These are phyloP conservation scores for Gallinago nigripennis DNA, from an alignment of 2,797 vertebrate genomes.

Conservation along the genomic window DNA sequence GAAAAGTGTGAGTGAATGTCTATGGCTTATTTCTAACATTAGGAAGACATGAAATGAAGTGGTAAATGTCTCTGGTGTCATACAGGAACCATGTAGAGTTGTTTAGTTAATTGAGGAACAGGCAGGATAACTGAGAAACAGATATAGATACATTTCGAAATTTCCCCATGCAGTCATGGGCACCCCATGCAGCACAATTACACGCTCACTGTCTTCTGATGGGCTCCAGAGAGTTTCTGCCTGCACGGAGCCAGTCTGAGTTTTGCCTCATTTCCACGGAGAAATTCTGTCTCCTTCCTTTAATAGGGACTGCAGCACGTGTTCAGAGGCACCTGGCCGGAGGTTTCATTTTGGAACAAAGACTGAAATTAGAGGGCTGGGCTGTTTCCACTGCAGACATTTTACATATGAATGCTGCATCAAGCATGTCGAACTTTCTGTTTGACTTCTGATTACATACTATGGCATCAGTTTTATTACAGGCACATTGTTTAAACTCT, in stretches of 20 bases:
- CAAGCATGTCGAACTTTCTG: not conserved
- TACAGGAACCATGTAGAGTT: not conserved
- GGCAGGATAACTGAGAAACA: not conserved
- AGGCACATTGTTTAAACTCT: constrained; percentile 34
- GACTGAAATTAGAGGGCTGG: not conserved
- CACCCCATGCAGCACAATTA: not conserved
- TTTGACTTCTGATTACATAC: constrained; percentile 43
- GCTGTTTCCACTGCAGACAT: not conserved
- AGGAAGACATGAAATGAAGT: not conserved
- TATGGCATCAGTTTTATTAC: not conserved
- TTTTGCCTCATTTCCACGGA: not conserved
- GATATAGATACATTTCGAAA: not conserved
- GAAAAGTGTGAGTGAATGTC: not conserved
- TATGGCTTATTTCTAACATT: not conserved
- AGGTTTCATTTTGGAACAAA: not conserved
- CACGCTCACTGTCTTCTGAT: not conserved
- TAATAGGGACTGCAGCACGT: not conserved
- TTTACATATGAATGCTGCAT: constrained; percentile 50
- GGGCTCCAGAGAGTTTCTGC: not conserved
- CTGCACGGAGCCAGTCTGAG: not conserved
- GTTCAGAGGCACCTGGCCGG: not conserved
- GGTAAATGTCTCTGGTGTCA: not conserved
- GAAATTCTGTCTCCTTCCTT: not conserved
- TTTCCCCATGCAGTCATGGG: not conserved
- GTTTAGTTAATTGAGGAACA: not conserved